Conservation (phyloP, 2,797 vertebrate species). For the Sparidentex hasta region DNA sequence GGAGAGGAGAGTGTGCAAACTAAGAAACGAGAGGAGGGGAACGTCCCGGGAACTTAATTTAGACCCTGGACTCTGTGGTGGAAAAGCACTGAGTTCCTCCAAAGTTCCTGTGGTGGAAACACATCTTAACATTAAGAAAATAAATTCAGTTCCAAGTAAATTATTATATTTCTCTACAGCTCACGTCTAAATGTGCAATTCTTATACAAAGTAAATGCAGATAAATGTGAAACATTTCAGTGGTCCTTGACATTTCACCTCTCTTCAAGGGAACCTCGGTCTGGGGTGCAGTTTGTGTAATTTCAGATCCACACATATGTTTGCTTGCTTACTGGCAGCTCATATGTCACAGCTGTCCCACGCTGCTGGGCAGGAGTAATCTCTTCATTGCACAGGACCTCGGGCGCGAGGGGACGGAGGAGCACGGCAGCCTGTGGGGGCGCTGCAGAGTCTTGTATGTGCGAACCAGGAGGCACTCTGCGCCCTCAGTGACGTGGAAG, state of each 20-base stretch:
- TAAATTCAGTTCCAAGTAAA: conserved; percentile 52
- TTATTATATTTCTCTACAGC: conserved; percentile 40
- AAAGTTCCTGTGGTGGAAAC: neutral
- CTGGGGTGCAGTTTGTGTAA: conserved; percentile 19
- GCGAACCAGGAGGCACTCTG: conserved; percentile 57
- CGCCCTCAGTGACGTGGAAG: conserved; percentile 48
- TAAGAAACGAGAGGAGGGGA: too few relatives aligned
- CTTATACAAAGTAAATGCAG: conserved; percentile 59
- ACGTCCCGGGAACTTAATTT: too few relatives aligned
- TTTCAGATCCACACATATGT: conserved; percentile 38
- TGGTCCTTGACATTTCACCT: conserved; percentile 24
- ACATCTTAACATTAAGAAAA: conserved; percentile 60
- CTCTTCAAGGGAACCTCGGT: conserved; percentile 12
- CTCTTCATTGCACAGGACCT: conserved; percentile 49
- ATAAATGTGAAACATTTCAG: conserved; percentile 47
- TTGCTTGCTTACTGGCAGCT: conserved; percentile 24
- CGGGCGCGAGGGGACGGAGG: conserved; percentile 32
- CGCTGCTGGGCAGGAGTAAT: conserved; percentile 36
- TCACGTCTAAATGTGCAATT: conserved; percentile 62
- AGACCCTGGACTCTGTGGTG: too few relatives aligned
- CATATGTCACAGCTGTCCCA: neutral
- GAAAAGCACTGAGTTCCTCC: too few relatives aligned
- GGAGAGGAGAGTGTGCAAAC: too few relatives aligned
- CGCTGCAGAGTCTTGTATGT: conserved; percentile 22
- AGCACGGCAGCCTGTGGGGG: conserved; percentile 28